Conservation (phyloP, 2,888 invertebrate genomes). For the Branchellion lobata region DNA sequence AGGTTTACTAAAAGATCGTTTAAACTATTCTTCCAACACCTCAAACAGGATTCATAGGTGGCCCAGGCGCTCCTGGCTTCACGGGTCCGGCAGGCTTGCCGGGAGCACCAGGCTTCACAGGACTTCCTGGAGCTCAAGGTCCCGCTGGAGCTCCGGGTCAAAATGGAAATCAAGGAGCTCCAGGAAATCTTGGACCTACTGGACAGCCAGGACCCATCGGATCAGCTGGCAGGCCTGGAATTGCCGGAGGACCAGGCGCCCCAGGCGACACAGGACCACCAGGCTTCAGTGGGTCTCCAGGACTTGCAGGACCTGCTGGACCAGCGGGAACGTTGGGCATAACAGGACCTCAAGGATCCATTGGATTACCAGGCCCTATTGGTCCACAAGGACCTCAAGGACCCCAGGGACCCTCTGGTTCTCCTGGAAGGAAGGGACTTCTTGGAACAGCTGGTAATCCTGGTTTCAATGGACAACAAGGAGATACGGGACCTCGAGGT, state of each 20-base stretch:
- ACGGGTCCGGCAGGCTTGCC: constrained; percentile 27
- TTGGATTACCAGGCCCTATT: constrained; percentile 53
- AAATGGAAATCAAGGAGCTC: constrained; percentile 43
- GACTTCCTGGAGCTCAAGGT: constrained; percentile 16
- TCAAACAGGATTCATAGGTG: constrained; percentile 29
- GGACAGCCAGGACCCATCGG: constrained; percentile 44
- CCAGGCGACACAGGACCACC: constrained; percentile 23
- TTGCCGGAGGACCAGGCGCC: constrained; percentile 46
- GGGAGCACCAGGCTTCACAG: constrained; percentile 23
- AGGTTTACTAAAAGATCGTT: constrained; percentile 48
- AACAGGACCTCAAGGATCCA: constrained; percentile 20
- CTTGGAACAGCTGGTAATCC: constrained; percentile 47
- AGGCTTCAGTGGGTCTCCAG: constrained; percentile 48
- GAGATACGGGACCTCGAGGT: constrained; percentile 40
- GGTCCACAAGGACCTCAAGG: constrained; percentile 44
- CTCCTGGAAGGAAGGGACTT: constrained; percentile 40
- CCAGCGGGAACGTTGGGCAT: constrained; percentile 35
- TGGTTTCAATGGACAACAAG: constrained; percentile 40
- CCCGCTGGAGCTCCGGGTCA: no score
- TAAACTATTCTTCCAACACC: no score
- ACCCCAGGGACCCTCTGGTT: constrained; percentile 52
- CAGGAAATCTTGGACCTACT: constrained; percentile 43
- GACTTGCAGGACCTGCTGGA: constrained; percentile 35
- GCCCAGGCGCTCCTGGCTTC: constrained; percentile 11
- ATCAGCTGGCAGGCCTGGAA: constrained; percentile 45